Percentiles rank a stretch among this genome's conserved stretches.
phyloP scores from a whole-genome alignment of 2,888 invertebrate species.

The Drosophila pegasa region DNA sequence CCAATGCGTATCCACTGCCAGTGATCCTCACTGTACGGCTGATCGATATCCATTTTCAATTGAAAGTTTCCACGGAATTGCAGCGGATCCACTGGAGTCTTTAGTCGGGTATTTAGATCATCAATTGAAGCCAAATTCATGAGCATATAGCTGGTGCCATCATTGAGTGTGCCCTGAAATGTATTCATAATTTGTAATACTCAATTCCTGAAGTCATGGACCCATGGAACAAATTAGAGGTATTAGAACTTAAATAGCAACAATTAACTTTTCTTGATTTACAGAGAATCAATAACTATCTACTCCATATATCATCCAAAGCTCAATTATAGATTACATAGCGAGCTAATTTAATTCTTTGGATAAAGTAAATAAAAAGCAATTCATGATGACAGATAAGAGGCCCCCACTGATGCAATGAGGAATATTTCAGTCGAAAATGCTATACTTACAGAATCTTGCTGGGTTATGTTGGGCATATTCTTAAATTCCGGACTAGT shows the following conservation, averaged over 20 bases:
- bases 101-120: slow-evolving; percentile 87
- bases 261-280: background rate
- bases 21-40: slow-evolving; percentile 88
- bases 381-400: background rate
- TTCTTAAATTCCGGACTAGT: slow-evolving; percentile 71
- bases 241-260: background rate
- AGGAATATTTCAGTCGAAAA: background rate
- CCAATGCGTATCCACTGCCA: slow-evolving; percentile 90
- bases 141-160: slow-evolving; percentile 89
- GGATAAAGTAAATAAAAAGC: background rate
- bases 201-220: no score
- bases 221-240: background rate
- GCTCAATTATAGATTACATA: no score
- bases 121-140: slow-evolving; percentile 89
- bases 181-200: background rate
- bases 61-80: slow-evolving; percentile 90
- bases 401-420: background rate
- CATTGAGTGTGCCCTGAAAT: slow-evolving; percentile 87
- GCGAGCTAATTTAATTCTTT: no score
- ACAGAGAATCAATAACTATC: background rate
- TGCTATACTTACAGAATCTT: slow-evolving; percentile 70
- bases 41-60: slow-evolving; percentile 87
- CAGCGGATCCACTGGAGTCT: slow-evolving; percentile 85
- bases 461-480: slow-evolving; percentile 65
- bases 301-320: background rate